These are phyloP conservation scores for Lasioglossum vierecki DNA, from an alignment of 2,888 invertebrate genomes.

Conservation along the genomic window DNA sequence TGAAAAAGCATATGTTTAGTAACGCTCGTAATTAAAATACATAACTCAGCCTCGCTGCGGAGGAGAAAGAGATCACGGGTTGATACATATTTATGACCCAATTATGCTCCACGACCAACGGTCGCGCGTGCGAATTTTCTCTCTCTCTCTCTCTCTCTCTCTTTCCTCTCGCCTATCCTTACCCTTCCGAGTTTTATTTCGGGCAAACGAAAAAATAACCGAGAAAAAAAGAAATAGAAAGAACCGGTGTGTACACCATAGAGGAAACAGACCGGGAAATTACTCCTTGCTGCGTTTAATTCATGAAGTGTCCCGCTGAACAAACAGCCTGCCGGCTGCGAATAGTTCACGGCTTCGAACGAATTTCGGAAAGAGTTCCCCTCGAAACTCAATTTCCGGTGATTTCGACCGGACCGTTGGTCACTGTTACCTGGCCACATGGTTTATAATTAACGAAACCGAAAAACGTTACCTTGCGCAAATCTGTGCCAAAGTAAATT, in stretches of 20 bases:
- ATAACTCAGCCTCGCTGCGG: conserved; percentile 35
- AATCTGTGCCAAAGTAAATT: not conserved
- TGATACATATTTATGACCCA: conserved; percentile 67
- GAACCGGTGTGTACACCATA: conserved; percentile 22
- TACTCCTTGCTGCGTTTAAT: conserved; percentile 46
- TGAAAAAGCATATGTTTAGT: conserved; percentile 60
- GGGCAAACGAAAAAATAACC: not conserved
- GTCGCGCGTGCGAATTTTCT: not conserved
- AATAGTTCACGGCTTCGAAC: not conserved
- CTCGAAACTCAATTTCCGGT: conserved; percentile 7
- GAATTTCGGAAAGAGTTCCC: conserved; percentile 5
- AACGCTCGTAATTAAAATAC: conserved; percentile 63
- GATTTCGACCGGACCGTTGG: not conserved
- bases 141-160: not conserved
- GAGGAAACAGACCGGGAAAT: conserved; percentile 59
- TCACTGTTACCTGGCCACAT: not conserved
- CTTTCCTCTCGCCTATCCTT: not conserved
- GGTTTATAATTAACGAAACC: not conserved
- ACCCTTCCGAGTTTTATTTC: conserved; percentile 33
- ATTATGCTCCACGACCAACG: conserved; percentile 41
- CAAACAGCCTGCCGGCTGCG: not conserved
- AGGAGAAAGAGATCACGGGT: conserved; percentile 38
- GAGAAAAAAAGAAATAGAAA: not conserved
- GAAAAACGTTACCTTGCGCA: not conserved
- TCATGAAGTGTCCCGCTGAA: conserved; percentile 18